phyloP scores from a whole-genome alignment of 2,888 invertebrate genomes.

The Ditula angustiorana region DNA sequence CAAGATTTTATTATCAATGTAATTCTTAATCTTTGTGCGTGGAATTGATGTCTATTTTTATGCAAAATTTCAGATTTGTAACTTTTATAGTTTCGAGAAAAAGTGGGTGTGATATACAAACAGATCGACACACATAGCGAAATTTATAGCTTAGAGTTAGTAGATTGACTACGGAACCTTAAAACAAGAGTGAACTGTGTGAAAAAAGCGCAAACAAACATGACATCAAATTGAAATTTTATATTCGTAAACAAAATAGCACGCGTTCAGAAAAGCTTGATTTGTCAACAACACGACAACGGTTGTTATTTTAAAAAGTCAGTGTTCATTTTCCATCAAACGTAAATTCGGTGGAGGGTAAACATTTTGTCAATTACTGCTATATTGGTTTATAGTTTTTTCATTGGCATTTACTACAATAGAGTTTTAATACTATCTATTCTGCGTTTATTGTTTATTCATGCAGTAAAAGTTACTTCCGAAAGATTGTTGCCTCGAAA shows the following conservation, averaged over 20 bases:
- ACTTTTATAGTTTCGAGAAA: too few relatives aligned
- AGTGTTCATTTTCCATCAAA: slow-evolving; percentile 2
- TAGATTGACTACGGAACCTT: too few relatives aligned
- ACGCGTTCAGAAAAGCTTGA: slow-evolving; percentile 16
- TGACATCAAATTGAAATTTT: background rate
- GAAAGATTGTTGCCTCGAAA: background rate
- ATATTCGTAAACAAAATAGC: slow-evolving; percentile 21
- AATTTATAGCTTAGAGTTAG: too few relatives aligned
- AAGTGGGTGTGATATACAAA: too few relatives aligned
- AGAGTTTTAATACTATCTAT: background rate
- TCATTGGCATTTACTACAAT: background rate
- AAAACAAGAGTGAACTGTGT: background rate
- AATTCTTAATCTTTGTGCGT: too few relatives aligned
- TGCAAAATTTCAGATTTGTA: too few relatives aligned
- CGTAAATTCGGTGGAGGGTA: background rate
- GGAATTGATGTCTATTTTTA: too few relatives aligned
- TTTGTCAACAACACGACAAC: slow-evolving; percentile 22
- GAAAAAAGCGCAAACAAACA: background rate
- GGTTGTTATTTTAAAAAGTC: slow-evolving; percentile 11
- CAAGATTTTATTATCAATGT: too few relatives aligned
- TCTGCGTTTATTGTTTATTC: background rate
- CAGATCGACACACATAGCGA: too few relatives aligned
- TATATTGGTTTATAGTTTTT: slow-evolving; percentile 1
- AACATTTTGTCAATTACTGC: slow-evolving; percentile 2
- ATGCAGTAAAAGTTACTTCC: background rate